Percentiles rank a stretch among this genome's conserved stretches.
Evolutionary conservation across 2,888 invertebrate genomes (phyloP).

Genomic region (Ectropis crepuscularia): DNA sequence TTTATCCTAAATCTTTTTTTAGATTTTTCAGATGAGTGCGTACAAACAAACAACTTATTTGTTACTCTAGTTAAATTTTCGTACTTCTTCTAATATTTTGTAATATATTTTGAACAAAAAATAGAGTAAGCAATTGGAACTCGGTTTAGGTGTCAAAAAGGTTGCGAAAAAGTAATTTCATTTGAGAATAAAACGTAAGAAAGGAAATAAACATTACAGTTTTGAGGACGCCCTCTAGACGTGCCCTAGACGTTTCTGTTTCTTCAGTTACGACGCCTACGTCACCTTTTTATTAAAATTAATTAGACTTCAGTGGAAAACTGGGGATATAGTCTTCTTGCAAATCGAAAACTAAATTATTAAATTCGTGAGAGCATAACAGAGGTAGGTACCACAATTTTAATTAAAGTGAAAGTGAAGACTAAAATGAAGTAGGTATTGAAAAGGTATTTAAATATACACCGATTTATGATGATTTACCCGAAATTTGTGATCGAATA

Average conservation of each 20-base stretch:
- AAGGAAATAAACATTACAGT: constrained; percentile 29
- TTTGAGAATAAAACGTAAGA: constrained; percentile 17
- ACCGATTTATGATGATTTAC: too few relatives aligned
- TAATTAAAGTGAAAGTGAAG: too few relatives aligned
- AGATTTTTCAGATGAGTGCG: too few relatives aligned
- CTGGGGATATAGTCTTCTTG: constrained; percentile 9
- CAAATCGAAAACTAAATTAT: neutral
- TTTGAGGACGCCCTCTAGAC: constrained; percentile 31
- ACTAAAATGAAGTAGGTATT: too few relatives aligned
- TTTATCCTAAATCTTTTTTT: too few relatives aligned
- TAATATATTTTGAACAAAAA: neutral
- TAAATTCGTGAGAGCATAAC: neutral
- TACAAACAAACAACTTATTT: too few relatives aligned
- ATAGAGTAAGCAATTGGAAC: constrained; percentile 1
- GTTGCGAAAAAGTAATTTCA: constrained; percentile 22
- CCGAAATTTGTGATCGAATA: too few relatives aligned
- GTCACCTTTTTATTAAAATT: constrained; percentile 27
- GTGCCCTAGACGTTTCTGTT: constrained; percentile 24
- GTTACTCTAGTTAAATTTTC: neutral
- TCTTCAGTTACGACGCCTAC: constrained; percentile 9
- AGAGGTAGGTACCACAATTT: neutral
- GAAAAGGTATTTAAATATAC: too few relatives aligned
- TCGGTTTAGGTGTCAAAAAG: constrained; percentile 15
- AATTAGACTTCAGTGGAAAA: constrained; percentile 10
- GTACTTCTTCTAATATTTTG: too few relatives aligned